Evolutionary conservation across 2,888 invertebrate species (phyloP), one percentile per base, ranked within the genome.

Genomic region (Gryllus longicercus): DNA sequence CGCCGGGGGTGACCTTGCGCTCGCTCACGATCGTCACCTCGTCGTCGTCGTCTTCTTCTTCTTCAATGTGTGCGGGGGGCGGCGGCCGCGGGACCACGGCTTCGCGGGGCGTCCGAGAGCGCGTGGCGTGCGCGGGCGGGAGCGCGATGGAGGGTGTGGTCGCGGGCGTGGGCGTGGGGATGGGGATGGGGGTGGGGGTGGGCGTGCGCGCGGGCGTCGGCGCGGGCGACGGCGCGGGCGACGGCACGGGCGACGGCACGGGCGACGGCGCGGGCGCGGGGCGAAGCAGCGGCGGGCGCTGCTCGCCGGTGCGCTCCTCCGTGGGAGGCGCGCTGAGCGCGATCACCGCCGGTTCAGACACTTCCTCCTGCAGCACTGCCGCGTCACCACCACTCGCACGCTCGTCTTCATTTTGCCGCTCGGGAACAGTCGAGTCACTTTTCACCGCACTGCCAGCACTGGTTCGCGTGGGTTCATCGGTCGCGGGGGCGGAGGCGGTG

Each of bases 1-100:
- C 14, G 63, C 14, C 63, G 14, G 63, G 63, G 16, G 63, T 10
- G 63, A 63, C 85, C 84, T 84, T 82, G 84, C 85, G 84, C 21
- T 74, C 63, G 78, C 78, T 63, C 63, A 78, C 78, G 18, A 50
- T 63, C 50, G 75, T 74, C 25, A 79, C 79, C 23, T 21, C 75
- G 74, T 75, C 79, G 79, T 74, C 75, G 14, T 16, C 21, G 49
- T 50, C 77, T 4, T 50, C 50, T 21, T 1, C 21, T 21, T 21
- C 38, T 38, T 38, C 38, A 8, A 38, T 8, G 50, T 77, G 50
- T 10, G 25, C 18, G 21, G 75, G 49, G 75, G n/a, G 74, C 2
- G 77, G 49, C 38, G 63, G 63, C 63, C 14, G 16, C 14, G 63
- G 14, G 16, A 63, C 63, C 16, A 8, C 16, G 16, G 63, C n/a